Conservation (phyloP, 1,140 invertebrate species). For the Procambarus clarkii region DNA sequence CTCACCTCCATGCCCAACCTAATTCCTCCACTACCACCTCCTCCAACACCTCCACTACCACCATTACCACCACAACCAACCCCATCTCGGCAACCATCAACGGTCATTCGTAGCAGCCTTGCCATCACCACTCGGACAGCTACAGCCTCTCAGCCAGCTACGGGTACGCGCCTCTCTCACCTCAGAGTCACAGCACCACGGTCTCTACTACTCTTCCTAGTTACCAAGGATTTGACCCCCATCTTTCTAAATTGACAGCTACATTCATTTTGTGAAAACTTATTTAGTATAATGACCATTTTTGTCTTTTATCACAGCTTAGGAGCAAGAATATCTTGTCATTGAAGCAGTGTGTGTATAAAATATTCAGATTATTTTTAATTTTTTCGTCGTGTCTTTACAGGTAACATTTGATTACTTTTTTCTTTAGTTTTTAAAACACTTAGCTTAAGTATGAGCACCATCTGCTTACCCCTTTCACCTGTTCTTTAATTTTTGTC, state of each 20-base stretch:
- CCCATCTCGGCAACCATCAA: slow-evolving; percentile 41
- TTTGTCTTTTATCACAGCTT: not conserved
- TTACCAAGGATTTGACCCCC: slow-evolving; percentile 53
- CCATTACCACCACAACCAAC: slow-evolving; percentile 14
- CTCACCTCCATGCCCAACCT: slow-evolving; percentile 13
- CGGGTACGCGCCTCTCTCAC: slow-evolving; percentile 50
- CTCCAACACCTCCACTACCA: not conserved
- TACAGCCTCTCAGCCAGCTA: slow-evolving; percentile 24
- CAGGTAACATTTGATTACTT: not conserved
- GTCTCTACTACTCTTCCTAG: slow-evolving; percentile 49
- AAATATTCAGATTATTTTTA: not conserved
- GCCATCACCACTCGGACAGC: slow-evolving; percentile 44
- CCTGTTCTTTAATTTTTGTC: not conserved
- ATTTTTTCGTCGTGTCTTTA: not conserved
- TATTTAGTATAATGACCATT: not conserved
- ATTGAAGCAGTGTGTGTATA: not conserved
- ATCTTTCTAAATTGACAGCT: not conserved
- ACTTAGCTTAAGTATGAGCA: not conserved
- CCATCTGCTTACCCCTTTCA: not conserved
- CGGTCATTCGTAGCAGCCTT: slow-evolving; percentile 58
- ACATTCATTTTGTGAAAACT: not conserved
- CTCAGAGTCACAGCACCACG: slow-evolving; percentile 60
- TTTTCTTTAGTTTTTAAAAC: not conserved
- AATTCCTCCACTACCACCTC: slow-evolving; percentile 13
- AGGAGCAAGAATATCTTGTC: not conserved